Percentiles rank a stretch among this genome's conserved stretches.
Conservation (phyloP, 1,140 invertebrate species). For the Araneus ventricosus region DNA sequence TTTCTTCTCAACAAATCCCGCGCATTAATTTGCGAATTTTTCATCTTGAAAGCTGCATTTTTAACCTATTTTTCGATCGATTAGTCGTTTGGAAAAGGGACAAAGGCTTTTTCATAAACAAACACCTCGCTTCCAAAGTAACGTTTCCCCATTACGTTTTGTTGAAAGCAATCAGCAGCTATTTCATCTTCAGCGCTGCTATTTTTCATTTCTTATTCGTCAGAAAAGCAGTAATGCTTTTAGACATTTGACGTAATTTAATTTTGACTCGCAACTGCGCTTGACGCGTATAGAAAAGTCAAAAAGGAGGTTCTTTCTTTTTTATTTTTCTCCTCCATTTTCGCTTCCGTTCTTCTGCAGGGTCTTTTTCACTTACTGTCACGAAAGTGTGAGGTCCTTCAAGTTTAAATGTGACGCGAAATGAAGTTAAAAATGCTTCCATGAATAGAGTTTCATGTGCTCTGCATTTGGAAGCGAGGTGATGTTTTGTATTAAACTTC, state of each 20-base stretch:
- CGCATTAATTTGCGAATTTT: slow-evolving; percentile 29
- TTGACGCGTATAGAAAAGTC: neutral
- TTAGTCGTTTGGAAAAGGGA: neutral
- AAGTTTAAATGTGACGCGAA: neutral
- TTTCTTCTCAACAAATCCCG: slow-evolving; percentile 7
- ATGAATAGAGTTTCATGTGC: neutral
- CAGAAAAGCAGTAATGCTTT: neutral
- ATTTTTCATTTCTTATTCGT: slow-evolving; percentile 20
- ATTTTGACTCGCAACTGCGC: slow-evolving; percentile 34
- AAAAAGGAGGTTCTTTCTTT: neutral
- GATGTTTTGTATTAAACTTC: no score
- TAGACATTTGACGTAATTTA: slow-evolving; percentile 34
- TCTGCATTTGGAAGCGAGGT: neutral
- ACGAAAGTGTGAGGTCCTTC: neutral
- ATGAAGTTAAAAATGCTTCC: neutral
- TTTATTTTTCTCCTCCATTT: no score
- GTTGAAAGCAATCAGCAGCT: neutral
- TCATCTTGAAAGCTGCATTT: neutral
- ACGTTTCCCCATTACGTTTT: neutral
- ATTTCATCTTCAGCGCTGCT: neutral
- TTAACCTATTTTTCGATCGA: slow-evolving; percentile 4
- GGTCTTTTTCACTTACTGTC: slow-evolving; percentile 24
- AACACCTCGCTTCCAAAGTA: neutral
- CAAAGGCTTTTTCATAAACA: slow-evolving; percentile 44
- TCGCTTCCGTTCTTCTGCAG: neutral